phyloP scores from a whole-genome alignment of 2,113 vertebrate species.

The Varanus komodoensis region DNA sequence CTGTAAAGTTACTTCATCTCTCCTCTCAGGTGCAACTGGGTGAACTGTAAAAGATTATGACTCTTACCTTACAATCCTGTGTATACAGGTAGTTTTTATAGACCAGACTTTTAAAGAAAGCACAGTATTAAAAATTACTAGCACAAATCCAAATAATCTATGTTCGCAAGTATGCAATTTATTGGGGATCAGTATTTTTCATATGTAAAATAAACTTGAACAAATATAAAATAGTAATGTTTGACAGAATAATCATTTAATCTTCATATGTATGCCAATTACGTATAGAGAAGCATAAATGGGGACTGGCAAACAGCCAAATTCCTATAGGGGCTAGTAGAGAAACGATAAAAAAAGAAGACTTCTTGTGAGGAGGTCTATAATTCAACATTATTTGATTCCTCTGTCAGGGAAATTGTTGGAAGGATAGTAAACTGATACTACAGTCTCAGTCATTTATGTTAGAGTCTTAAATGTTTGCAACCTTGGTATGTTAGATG shows the following conservation, averaged over 20 bases:
- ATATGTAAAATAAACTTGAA: constrained; percentile 65
- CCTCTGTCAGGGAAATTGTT: constrained; percentile 77
- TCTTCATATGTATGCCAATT: constrained; percentile 54
- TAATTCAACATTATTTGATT: constrained; percentile 86
- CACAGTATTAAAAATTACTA: neutral
- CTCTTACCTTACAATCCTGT: neutral
- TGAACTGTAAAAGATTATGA: constrained; percentile 51
- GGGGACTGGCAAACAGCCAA: constrained; percentile 63
- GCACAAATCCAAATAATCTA: constrained; percentile 51
- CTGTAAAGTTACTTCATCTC: constrained; percentile 41
- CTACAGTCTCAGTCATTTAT: constrained; percentile 74
- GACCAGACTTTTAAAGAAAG: constrained; percentile 37
- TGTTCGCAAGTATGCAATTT: constrained; percentile 71
- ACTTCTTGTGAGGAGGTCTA: constrained; percentile 78
- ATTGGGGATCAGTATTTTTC: constrained; percentile 58
- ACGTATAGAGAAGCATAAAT: constrained; percentile 67
- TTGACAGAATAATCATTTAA: constrained; percentile 74
- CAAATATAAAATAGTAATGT: constrained; percentile 49
- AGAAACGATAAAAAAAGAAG: constrained; percentile 80
- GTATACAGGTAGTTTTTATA: constrained; percentile 32
- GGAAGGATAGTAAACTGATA: constrained; percentile 80
- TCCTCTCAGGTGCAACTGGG: constrained; percentile 38
- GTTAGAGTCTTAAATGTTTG: constrained; percentile 80
- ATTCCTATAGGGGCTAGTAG: constrained; percentile 75
- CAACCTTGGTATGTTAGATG: constrained; percentile 70